Base-by-base conservation (phyloP, 1,140 invertebrate genomes). In the Drosophila sp. region DNA sequence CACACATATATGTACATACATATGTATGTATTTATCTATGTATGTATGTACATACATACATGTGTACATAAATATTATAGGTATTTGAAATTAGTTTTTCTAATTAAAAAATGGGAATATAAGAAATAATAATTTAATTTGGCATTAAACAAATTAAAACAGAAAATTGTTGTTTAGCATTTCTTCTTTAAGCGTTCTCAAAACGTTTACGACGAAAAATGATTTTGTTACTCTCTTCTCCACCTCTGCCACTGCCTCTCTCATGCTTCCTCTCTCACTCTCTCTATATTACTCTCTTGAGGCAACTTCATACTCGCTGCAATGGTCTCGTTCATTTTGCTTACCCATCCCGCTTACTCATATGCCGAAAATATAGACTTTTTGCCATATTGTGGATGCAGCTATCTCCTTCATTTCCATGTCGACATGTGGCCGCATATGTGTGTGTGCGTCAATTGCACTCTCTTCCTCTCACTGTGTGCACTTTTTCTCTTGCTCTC, bases 391-490 rank as follows among this genome's bases (percentile, higher is more conserved):
- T 32, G 58, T 35, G 23, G 10, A 11, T 57, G 27, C 50, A 29
- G 47, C 71, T 58, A 41, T 83, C 83, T 68, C 76, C 32, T 40
- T 86, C 44, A 33, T 68, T 76, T 87, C 72, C 72, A 47, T 77
- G 74, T 50, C 47, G 35, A 71, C 74, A 61, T 61, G 74, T 77
- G 74, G 70, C 61, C 35, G 66, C 56, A 40, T 76, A 55, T 4
- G 71, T 76, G 72, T 73, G 40, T 56, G 57, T 38, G 64, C 76
- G 74, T 67, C 57, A 41, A 66, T 47, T 63, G 69, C 33, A 27
- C 50, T 38, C 57, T 60, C 33, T 56, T 3, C 11, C 17, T 57
- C 17, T 60, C 25, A 74, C 25, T 67, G 56, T 65, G 60, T 60
- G 71, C 56, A 63, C 35, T 50, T 25, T 47, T 47, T 60, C 32